A percentile compares a stretch with the other conserved stretches of the same genome.
Evolutionary conservation across 2,113 vertebrate species (phyloP).

Genomic region (Myrmecobius fasciatus): DNA sequence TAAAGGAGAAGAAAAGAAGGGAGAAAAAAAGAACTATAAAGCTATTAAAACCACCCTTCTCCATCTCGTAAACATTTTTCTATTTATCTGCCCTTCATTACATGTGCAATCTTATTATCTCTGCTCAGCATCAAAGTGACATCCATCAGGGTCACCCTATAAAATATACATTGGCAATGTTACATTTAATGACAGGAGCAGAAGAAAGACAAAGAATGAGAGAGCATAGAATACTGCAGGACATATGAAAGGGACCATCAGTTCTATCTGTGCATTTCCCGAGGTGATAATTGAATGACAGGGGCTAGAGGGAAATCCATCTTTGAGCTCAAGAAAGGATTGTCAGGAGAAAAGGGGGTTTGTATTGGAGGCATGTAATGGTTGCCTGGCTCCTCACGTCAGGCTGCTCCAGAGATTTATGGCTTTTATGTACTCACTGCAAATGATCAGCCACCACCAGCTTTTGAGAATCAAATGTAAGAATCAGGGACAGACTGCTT

Average conservation of each 20-base stretch:
- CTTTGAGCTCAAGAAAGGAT: constrained; percentile 82
- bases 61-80: constrained; percentile 81
- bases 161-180: constrained; percentile 83
- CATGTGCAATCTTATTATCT: constrained; percentile 85
- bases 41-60: constrained; percentile 70
- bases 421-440: constrained; percentile 55
- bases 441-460: constrained; percentile 58
- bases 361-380: constrained; percentile 81
- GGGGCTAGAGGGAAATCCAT: constrained; percentile 85
- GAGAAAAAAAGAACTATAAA: constrained; percentile 68
- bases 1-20: not conserved
- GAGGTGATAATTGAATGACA: constrained; percentile 87
- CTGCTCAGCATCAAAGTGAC: constrained; percentile 83
- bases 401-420: constrained; percentile 62
- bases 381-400: constrained; percentile 74
- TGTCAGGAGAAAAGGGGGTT: constrained; percentile 75
- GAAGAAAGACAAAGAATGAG: constrained; percentile 80
- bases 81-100: constrained; percentile 85
- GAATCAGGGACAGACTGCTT: constrained; percentile 56
- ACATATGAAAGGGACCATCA: constrained; percentile 83
- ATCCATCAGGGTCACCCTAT: constrained; percentile 86
- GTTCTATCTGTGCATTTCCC: constrained; percentile 84
- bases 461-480: constrained; percentile 54
- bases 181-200: constrained; percentile 80
- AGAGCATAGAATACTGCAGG: constrained; percentile 70